Evolutionary conservation across 2,888 invertebrate genomes (phyloP).

Genomic region (Lepidochitona cinerea): DNA sequence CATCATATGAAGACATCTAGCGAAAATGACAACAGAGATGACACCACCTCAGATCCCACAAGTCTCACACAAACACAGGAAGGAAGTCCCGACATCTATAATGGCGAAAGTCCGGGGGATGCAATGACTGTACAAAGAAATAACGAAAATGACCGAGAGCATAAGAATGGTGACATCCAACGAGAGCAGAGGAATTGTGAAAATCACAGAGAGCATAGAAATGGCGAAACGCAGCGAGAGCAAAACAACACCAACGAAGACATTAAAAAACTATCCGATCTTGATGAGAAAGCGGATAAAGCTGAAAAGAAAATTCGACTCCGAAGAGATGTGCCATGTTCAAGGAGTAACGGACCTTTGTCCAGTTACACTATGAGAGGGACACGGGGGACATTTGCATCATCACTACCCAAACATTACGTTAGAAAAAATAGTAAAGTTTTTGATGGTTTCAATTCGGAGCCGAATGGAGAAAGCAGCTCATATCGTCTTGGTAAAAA

Average conservation of each 20-base stretch:
- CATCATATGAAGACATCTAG: not conserved
- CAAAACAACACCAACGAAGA: not conserved
- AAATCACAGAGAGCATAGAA: not conserved
- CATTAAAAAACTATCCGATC: not conserved
- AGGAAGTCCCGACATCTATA: not conserved
- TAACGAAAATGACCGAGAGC: no score
- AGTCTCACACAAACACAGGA: not conserved
- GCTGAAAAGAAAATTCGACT: not conserved
- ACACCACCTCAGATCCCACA: not conserved
- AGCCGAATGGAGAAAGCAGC: not conserved
- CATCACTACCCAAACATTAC: not conserved
- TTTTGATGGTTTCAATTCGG: not conserved
- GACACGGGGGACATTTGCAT: not conserved
- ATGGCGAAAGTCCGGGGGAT: not conserved
- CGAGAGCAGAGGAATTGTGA: no score
- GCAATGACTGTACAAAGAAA: no score
- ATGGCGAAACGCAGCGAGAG: not conserved
- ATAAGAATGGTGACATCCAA: not conserved
- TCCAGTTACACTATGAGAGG: not conserved
- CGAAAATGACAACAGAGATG: not conserved
- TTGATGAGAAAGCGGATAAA: not conserved
- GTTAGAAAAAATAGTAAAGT: not conserved
- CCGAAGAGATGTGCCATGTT: not conserved
- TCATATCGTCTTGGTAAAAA: not conserved
- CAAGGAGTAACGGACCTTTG: not conserved